These are phyloP conservation scores for Trichechus manatus DNA, from an alignment of 2,113 vertebrate genomes.

Conservation along the genomic window DNA sequence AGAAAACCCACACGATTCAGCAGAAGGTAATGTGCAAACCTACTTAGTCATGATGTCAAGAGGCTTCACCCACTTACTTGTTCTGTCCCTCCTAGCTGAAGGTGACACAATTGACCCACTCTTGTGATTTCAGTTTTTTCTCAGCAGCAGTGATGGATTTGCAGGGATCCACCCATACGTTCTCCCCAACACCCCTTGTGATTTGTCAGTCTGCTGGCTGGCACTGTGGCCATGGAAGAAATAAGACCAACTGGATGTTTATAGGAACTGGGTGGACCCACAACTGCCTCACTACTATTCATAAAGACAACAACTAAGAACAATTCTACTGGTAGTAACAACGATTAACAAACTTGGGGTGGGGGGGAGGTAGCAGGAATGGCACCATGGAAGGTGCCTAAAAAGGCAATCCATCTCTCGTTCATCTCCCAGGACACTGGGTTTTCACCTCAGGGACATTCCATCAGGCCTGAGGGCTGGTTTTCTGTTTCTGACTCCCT, in stretches of 20 bases:
- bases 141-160: background rate
- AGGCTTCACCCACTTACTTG: background rate
- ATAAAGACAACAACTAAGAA: slow-evolving; percentile 28
- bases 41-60: slow-evolving; percentile 42
- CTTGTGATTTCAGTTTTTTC: background rate
- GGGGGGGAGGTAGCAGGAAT: background rate
- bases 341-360: background rate
- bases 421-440: background rate
- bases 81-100: background rate
- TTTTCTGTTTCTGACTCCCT: background rate
- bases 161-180: background rate
- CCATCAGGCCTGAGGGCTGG: background rate
- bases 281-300: background rate
- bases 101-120: slow-evolving; percentile 18
- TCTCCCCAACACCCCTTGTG: background rate
- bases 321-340: background rate
- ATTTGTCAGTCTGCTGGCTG: background rate
- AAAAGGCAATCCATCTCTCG: background rate
- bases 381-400: background rate
- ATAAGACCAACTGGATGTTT: background rate
- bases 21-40: slow-evolving; percentile 39
- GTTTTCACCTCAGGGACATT: background rate
- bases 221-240: background rate
- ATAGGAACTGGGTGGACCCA: background rate
- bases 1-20: background rate